Evolutionary conservation across 2,113 vertebrate species (phyloP), one percentile per base, ranked within the genome.

Genomic region (Girardinichthys multiradiatus): DNA sequence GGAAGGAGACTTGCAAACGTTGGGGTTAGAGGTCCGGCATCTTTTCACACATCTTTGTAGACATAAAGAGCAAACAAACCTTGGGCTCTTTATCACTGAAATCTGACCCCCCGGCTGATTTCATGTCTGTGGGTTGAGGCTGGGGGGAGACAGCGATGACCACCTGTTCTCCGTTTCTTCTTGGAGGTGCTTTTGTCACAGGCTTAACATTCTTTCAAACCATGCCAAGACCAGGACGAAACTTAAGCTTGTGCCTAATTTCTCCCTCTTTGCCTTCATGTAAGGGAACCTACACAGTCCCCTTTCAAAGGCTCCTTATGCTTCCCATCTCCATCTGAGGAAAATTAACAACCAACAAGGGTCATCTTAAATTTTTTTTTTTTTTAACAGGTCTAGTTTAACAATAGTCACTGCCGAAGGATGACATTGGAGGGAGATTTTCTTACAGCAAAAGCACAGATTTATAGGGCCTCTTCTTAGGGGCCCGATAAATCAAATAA

Each of bases 1-100:
- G 24, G 62, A 73, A 68, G 72, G 57, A 80, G 80, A 74, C 81
- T 68, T 67, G 29, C 19, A 66, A 63, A 19, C 33, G 19, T 21
- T 72, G 74, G 64, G 85, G 87, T 83, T 86, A 88, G 79, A 89
- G 81, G 86, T 88, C 77, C 42, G 33, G 79, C 87, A 92, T 93
- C 91, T 91, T 91, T 92, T 92, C 91, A 91, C 87, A 90, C 90
- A 83, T 93, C 90, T 89, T 84, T 84, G 83, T 80, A 85, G 84
- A 90, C 86, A 89, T 88, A 81, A 89, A 91, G 82, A 80, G 84
- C 86, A 92, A 94, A 93, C 87, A 91, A 92, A 88, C 90, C 86
- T 82, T 64, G 37, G 89, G 76, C 85, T 83, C 89, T 86, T 82
- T 92, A 93, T 93, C 91, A 19, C 82, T 92, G 92, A 93, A 95